Conservation (phyloP, 2,888 invertebrate species). For the Trileptium ribeirensis region DNA sequence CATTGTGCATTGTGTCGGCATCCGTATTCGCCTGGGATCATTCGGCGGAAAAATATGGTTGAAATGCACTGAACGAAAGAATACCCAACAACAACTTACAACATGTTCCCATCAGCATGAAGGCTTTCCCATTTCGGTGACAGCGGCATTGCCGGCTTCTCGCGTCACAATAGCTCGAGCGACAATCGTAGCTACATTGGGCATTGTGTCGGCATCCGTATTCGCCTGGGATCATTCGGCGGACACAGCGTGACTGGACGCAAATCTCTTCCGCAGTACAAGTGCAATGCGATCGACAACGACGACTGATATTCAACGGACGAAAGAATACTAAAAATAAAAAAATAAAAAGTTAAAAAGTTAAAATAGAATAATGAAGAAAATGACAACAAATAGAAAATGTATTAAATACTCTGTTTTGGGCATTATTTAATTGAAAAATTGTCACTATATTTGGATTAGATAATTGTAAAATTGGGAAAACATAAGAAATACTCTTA, state of each 20-base stretch:
- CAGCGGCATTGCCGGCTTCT: not conserved
- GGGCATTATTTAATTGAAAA: too few species aligned
- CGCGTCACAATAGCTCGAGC: not conserved
- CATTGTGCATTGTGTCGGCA: constrained; percentile 11
- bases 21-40: constrained; percentile 13
- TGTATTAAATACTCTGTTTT: too few species aligned
- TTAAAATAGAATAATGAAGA: too few species aligned
- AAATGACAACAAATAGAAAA: too few species aligned
- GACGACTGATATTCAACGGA: not conserved
- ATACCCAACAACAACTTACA: too few species aligned
- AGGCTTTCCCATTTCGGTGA: too few species aligned
- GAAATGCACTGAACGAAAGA: too few species aligned
- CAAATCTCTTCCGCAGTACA: not conserved
- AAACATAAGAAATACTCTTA: too few species aligned
- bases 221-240: not conserved
- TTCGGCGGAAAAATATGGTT: not conserved
- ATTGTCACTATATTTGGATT: too few species aligned
- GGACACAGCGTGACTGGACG: not conserved
- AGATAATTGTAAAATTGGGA: too few species aligned
- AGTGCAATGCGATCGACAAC: not conserved
- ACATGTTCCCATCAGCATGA: too few species aligned
- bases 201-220: not conserved
- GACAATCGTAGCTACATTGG: not conserved
- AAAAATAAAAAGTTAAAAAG: too few species aligned
- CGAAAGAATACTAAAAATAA: not conserved